Evolutionary conservation across 2,113 vertebrate genomes (phyloP), one percentile per base, ranked within the genome.

Genomic region (Pagrus major): DNA sequence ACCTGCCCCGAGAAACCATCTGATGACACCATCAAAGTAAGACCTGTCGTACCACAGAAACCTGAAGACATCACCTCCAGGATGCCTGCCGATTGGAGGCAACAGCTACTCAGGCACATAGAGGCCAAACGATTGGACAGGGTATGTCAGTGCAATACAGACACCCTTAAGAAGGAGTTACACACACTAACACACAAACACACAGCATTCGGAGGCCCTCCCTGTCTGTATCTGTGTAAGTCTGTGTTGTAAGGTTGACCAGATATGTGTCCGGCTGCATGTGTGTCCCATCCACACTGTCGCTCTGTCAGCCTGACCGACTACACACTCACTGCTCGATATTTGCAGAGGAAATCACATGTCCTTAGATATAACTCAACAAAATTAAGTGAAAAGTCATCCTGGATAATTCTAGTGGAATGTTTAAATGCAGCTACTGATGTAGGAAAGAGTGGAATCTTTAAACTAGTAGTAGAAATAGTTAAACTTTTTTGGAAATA

Each of bases 71-170:
- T 95, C 94, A 97, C 96, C 93, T 97, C 97, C 91, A 99, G 99
- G 96, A 99, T 99, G 97, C 98, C 98, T 33, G 96, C 97, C 80
- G 98, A 99, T 91, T 99, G 98, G 98, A 97, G 98, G 95, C 98
- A 99, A 92, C 98, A 99, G 95, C 97, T 99, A 88, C 97, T 99
- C 92, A 96, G 98, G 94, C 98, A 99, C 96, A 99, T 99, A 96
- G 98, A 99, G 95, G 97, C 97, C 94, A 99, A 98, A 95, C 96
- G 97, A 93, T 94, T 99, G 96, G 98, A 99, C 95, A 96, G 98
- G 97, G 98, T 99, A 96, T 91, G 97, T 96, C 41, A 37, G 27
- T 41, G 33, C 68, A 46, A 52, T 27, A 49, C 72, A 72, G 31
- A 54, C 46, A 70, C 60, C 72, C 27, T 11, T 10, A 44, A 84